Conservation (phyloP, 1,140 invertebrate genomes). For the Lanistes nyassanus region DNA sequence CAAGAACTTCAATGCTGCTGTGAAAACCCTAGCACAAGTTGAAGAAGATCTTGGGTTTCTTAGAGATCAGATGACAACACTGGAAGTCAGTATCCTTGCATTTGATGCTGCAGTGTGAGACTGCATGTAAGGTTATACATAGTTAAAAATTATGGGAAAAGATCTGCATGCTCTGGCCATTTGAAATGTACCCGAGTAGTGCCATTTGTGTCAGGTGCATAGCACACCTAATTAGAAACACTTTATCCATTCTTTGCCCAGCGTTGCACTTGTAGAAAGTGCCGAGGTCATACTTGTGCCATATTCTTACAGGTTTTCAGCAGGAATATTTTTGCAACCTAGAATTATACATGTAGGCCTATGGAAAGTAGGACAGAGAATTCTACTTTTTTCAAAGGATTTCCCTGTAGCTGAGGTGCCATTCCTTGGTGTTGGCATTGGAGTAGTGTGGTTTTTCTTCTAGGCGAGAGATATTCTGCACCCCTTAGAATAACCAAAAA, state of each 20-base stretch:
- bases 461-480: too few species aligned
- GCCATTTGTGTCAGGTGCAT: too few species aligned
- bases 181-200: neutral
- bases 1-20: slow-evolving; percentile 89
- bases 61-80: slow-evolving; percentile 95
- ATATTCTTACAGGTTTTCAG: too few species aligned
- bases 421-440: too few species aligned
- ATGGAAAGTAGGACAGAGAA: too few species aligned
- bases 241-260: neutral
- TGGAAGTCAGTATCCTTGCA: slow-evolving; percentile 86
- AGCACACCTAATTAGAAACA: too few species aligned
- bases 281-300: too few species aligned
- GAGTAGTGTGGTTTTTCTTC: too few species aligned
- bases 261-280: neutral
- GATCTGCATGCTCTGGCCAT: neutral
- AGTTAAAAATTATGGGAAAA: neutral
- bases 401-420: too few species aligned
- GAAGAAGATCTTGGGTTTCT: slow-evolving; percentile 93
- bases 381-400: too few species aligned
- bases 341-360: too few species aligned
- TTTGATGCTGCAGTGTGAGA: neutral
- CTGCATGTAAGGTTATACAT: neutral
- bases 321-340: too few species aligned
- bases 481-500: neutral
- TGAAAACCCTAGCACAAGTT: slow-evolving; percentile 83